Evolutionary conservation across 2,113 vertebrate species (phyloP).

Genomic region (Pionites leucogaster): DNA sequence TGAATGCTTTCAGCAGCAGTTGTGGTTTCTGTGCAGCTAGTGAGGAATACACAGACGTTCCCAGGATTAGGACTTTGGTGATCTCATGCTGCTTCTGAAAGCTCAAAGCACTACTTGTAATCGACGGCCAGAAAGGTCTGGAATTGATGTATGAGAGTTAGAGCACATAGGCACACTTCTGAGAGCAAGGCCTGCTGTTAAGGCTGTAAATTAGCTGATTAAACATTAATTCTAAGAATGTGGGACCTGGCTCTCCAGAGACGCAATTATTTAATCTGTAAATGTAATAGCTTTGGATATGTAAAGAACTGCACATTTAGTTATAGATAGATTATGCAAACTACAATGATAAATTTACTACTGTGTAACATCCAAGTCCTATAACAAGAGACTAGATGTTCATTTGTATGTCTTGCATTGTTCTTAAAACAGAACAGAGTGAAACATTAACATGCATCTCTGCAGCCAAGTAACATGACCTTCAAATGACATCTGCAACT

Average conservation of each 20-base stretch:
- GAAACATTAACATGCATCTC: neutral
- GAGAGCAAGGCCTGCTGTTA: constrained; percentile 2
- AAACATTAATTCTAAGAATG: neutral
- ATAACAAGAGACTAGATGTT: neutral
- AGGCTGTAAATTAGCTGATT: constrained; percentile 1
- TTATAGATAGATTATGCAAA: neutral
- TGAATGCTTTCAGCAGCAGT: neutral
- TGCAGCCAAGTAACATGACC: neutral
- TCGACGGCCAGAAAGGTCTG: neutral
- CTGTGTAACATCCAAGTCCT: neutral
- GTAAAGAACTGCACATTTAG: neutral
- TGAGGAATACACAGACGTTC: neutral
- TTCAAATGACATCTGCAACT: neutral
- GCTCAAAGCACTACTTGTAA: neutral
- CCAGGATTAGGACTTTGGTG: neutral
- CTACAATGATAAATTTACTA: neutral
- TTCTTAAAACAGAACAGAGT: neutral
- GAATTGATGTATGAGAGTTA: neutral
- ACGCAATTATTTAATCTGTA: constrained; percentile 8
- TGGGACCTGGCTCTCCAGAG: neutral
- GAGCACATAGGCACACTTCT: neutral
- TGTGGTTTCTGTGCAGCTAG: neutral
- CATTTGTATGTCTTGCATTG: fast-evolving
- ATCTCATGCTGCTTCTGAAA: neutral
- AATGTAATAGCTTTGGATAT: neutral